Base-by-base conservation (phyloP, 1,140 invertebrate genomes). In the Triops cancriformis region DNA sequence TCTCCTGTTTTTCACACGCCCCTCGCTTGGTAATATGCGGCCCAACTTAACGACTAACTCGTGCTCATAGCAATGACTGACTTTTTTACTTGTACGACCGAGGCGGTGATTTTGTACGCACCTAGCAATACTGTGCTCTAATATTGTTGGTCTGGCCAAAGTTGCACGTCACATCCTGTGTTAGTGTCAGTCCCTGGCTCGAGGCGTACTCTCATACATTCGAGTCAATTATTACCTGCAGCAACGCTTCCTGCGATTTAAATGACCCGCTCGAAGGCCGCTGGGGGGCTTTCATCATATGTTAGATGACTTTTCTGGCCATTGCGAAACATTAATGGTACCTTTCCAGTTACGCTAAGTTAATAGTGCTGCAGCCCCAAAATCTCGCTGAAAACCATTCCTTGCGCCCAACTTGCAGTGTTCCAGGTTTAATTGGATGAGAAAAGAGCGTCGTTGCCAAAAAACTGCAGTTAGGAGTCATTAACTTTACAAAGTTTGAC, bases 161-260 rank as follows among this genome's bases (percentile, higher is more conserved):
- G 18, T 64, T 23, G 51, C 51, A 64, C 51, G 51, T 64, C 51
- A 64, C 51, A 64, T 64, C 51, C 51, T 64, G 51, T 64, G 51
- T 64, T 64, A 64, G 51, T 64, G 51, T 64, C 10, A 23, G 51
- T 64, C 51, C 31, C 51, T 64, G 51, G 51, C 51, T 64, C 51
- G 18, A 64, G 51, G 51, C 51, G 51, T 14, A 64, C 51, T 64
- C 51, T 64, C 51, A 64, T 64, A 23, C 51, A 64, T 64, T 64
- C 10, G 14, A 64, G 51, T 64, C 51, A 64, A 64, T 64, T 64
- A 64, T 64, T n/a, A 64, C 51, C 51, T 64, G 51, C 51, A 64
- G 51, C 51, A n/a, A 64, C 51, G 51, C 51, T 64, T 64, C 51
- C 51, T 64, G 51, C 51, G 51, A 64, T 64, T 64, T 64, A 64